These are phyloP conservation scores for Drosophila suboccidentalis DNA, from an alignment of 2,888 invertebrate genomes.

Conservation along the genomic window DNA sequence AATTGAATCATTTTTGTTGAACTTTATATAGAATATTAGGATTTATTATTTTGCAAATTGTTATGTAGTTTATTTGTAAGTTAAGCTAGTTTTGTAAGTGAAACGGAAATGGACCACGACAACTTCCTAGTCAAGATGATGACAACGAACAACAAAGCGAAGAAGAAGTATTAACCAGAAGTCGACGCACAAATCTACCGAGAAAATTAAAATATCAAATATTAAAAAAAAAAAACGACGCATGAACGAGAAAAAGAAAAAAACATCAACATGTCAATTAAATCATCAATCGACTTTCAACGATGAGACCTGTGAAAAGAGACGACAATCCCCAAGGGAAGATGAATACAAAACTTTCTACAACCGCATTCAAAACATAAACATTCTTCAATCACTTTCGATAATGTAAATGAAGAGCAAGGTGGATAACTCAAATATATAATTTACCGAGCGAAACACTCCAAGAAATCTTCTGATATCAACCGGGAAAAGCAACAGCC, in stretches of 20 bases:
- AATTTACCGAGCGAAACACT: background rate
- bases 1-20: background rate
- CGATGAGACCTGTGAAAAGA: background rate
- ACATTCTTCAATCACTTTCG: background rate
- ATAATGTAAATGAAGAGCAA: background rate
- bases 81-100: slow-evolving; percentile 42
- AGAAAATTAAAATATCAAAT: background rate
- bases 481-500: background rate
- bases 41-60: slow-evolving; percentile 16
- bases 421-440: background rate
- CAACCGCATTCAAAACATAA: background rate
- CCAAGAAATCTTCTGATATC: background rate
- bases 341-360: background rate
- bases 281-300: background rate
- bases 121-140: slow-evolving; percentile 17
- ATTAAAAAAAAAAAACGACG: background rate
- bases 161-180: background rate
- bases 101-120: slow-evolving; percentile 21
- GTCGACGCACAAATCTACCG: background rate
- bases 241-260: background rate
- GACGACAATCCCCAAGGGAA: no score
- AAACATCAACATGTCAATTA: background rate
- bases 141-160: background rate
- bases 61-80: slow-evolving; percentile 29
- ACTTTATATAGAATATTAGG: slow-evolving; percentile 1